A percentile compares a stretch with the other conserved stretches of the same genome.
Conservation (phyloP, 2,888 invertebrate genomes). For the Blastobasis lacticolella region DNA sequence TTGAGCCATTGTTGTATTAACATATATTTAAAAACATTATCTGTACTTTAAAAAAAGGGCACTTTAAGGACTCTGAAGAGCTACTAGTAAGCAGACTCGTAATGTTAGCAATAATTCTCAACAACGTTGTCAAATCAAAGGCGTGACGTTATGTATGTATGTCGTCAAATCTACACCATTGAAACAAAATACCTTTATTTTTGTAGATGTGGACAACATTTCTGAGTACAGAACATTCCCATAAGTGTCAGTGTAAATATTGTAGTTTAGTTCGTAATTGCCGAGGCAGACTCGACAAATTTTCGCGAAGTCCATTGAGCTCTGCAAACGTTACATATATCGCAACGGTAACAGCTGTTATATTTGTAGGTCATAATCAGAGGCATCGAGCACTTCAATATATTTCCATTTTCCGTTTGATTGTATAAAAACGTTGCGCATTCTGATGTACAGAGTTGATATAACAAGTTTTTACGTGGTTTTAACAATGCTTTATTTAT, state of each 20-base stretch:
- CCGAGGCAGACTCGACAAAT: conserved; percentile 58
- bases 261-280: conserved; percentile 37
- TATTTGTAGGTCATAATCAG: no score
- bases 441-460: no score
- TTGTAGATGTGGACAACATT: conserved; percentile 53
- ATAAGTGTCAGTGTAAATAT: conserved; percentile 53
- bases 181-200: conserved; percentile 40
- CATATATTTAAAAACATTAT: no score
- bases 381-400: no score
- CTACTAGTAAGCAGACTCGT: not conserved
- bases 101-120: not conserved
- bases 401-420: no score
- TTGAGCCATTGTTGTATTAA: no score
- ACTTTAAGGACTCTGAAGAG: not conserved
- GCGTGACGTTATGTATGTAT: no score
- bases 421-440: no score
- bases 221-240: conserved; percentile 48
- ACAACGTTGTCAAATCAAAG: not conserved
- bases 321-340: no score
- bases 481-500: no score
- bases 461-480: no score
- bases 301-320: conserved; percentile 38
- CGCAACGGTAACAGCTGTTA: no score
- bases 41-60: not conserved
- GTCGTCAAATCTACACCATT: not conserved